Evolutionary conservation across 2,113 vertebrate species (phyloP).

Genomic region (Vidua chalybeata): DNA sequence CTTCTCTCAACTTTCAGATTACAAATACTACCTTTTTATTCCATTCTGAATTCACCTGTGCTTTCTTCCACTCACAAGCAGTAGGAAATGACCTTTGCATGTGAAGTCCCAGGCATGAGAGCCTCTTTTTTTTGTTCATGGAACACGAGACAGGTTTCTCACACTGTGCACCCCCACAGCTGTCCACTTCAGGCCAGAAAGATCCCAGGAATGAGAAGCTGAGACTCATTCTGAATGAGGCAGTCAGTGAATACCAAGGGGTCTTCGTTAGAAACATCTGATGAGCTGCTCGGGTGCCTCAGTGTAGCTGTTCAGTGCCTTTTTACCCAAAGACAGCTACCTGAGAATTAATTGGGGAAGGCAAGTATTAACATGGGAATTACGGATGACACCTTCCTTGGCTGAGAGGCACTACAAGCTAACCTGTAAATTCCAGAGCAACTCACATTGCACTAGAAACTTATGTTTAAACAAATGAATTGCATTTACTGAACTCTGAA

Average conservation of each 20-base stretch:
- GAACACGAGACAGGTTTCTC: not conserved
- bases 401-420: not conserved
- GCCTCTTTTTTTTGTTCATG: not conserved
- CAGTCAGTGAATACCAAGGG: not conserved
- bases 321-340: not conserved
- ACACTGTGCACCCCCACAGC: rapidly evolving
- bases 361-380: not conserved
- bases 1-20: not conserved
- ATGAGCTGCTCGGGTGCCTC: not conserved
- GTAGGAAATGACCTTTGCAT: not conserved
- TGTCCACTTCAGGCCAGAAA: not conserved
- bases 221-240: not conserved
- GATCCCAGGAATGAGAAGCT: not conserved
- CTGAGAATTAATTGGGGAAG: not conserved
- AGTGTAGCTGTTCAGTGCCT: not conserved
- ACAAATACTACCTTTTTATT: not conserved
- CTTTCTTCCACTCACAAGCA: not conserved
- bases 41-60: not conserved
- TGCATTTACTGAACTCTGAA: not conserved
- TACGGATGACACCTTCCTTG: not conserved
- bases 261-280: not conserved
- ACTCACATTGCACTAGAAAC: not conserved
- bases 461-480: not conserved
- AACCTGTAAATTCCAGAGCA: not conserved
- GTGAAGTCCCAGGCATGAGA: not conserved